Conservation (phyloP, 2,113 vertebrate genomes). For the Nerophis ophidion region DNA sequence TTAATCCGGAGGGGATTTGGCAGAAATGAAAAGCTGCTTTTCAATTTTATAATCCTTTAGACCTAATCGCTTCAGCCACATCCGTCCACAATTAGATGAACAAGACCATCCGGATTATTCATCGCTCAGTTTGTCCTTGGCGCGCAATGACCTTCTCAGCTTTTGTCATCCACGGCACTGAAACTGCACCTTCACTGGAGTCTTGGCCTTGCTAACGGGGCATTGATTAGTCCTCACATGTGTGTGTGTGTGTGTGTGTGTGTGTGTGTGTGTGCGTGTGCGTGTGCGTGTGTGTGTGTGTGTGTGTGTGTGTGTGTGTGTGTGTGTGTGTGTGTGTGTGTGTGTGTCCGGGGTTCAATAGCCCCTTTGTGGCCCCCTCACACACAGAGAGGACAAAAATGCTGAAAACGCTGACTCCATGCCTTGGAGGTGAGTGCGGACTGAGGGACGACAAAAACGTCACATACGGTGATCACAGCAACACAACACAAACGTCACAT, state of each 20-base stretch:
- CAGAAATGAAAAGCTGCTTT: conserved; percentile 71
- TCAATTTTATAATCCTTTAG: conserved; percentile 69
- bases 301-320: conserved; percentile 18
- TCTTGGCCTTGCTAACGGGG: conserved; percentile 52
- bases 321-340: conserved; percentile 29
- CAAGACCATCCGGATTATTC: conserved; percentile 34
- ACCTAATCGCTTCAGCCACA: conserved; percentile 57
- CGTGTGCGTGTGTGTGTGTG: conserved; percentile 20
- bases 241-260: conserved; percentile 20
- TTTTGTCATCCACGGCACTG: conserved; percentile 24
- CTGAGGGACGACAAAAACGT: conserved; percentile 33
- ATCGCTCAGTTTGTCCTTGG: conserved; percentile 26
- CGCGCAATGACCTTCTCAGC: conserved; percentile 45
- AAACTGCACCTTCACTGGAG: conserved; percentile 50
- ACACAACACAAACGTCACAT: conserved; percentile 4
- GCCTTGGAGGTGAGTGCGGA: conserved; percentile 50
- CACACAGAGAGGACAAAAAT: conserved; percentile 33
- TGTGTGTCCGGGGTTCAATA: conserved; percentile 39
- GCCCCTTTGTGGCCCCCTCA: conserved; percentile 38
- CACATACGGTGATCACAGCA: conserved; percentile 22
- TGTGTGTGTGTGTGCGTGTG: conserved; percentile 17
- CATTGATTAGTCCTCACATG: conserved; percentile 53
- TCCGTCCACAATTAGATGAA: conserved; percentile 60
- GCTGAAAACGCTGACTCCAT: conserved; percentile 60
- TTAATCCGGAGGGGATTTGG: conserved; percentile 68